phyloP scores from a whole-genome alignment of 1,140 invertebrate genomes.

The Elysia chlorotica region DNA sequence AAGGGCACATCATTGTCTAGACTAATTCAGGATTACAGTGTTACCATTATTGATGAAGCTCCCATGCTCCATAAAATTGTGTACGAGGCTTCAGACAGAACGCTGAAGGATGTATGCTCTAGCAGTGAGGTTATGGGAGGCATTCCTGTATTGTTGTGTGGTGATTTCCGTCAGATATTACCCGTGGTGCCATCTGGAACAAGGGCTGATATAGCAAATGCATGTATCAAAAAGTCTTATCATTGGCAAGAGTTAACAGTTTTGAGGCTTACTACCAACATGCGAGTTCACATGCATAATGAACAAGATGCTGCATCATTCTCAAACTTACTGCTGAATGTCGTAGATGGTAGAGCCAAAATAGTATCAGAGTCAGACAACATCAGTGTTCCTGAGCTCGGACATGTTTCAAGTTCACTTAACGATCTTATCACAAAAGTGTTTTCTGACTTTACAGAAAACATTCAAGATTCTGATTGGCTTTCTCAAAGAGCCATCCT shows the following conservation, averaged over 20 bases:
- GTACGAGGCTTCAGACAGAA: slow-evolving; percentile 27
- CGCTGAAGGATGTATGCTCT: slow-evolving; percentile 36
- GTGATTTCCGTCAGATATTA: slow-evolving; percentile 22
- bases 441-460: neutral
- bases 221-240: slow-evolving; percentile 39
- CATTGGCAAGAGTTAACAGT: slow-evolving; percentile 37
- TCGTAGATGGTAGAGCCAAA: neutral
- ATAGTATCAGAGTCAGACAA: neutral
- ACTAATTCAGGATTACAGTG: neutral
- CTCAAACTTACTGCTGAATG: neutral
- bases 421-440: neutral
- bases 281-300: neutral
- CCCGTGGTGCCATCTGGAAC: slow-evolving; percentile 12
- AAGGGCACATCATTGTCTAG: neutral
- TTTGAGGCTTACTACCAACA: neutral
- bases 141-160: slow-evolving; percentile 39
- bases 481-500: too few relatives aligned
- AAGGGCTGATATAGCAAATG: slow-evolving; percentile 27
- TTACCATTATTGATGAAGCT: slow-evolving; percentile 47
- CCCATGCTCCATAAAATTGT: slow-evolving; percentile 31
- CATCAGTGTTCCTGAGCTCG: neutral
- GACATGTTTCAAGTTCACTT: neutral
- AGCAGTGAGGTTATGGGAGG: slow-evolving; percentile 29
- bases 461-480: too few relatives aligned
- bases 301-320: neutral